Percentiles rank a stretch among this genome's conserved stretches.
Evolutionary conservation across 2,797 vertebrate species (phyloP).

Genomic region (Rousettus madagascariensis): DNA sequence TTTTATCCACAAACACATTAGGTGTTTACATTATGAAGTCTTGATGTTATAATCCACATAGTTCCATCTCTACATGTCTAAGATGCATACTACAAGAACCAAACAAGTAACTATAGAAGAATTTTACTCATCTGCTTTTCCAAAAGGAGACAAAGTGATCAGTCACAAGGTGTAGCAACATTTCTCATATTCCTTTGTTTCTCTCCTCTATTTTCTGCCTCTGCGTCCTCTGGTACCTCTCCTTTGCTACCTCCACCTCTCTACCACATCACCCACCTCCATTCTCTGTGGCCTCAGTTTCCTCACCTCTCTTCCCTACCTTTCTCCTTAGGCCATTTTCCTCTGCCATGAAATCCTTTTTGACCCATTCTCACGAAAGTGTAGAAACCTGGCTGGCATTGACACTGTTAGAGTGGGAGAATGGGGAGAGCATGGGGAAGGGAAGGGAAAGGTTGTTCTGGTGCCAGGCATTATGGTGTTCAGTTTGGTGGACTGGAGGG

Average conservation of each 20-base stretch:
- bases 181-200: not conserved
- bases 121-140: not conserved
- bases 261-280: rapidly evolving
- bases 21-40: not conserved
- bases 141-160: not conserved
- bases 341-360: not conserved
- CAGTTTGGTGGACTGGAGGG: not conserved
- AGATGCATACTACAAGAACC: not conserved
- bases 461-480: not conserved
- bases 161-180: not conserved
- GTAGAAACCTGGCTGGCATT: not conserved
- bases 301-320: not conserved
- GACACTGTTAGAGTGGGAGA: not conserved
- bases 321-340: not conserved
- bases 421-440: not conserved
- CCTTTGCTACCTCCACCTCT: not conserved
- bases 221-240: not conserved
- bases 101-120: not conserved
- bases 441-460: not conserved
- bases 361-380: not conserved
- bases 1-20: not conserved
- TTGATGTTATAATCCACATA: not conserved
- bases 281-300: not conserved
- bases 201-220: not conserved
- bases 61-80: not conserved